Evolutionary conservation across 2,797 vertebrate species (phyloP).

Genomic region (Amblyraja radiata): DNA sequence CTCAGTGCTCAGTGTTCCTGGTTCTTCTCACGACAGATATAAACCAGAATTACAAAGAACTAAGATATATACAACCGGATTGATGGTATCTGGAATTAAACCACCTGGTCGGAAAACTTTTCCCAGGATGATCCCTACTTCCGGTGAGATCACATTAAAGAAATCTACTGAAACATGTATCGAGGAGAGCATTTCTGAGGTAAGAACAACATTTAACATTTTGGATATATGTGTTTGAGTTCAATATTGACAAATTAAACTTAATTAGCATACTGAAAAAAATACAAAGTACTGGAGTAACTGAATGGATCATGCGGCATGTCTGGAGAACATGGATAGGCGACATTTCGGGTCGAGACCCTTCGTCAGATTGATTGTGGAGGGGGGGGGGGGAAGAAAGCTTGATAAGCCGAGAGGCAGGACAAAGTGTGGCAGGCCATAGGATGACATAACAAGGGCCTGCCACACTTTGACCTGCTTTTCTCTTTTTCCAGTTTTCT

Average conservation of each 20-base stretch:
- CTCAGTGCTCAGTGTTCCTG: slow-evolving; percentile 54
- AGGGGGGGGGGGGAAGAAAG: too few species aligned
- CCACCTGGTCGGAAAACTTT: slow-evolving; percentile 57
- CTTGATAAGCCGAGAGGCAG: too few species aligned
- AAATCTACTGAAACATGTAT: slow-evolving; percentile 55
- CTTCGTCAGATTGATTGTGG: too few species aligned
- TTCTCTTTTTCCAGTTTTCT: too few species aligned
- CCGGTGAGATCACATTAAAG: neutral
- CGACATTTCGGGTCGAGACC: too few species aligned
- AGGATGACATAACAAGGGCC: too few species aligned
- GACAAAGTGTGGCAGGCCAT: too few species aligned
- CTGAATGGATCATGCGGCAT: too few species aligned
- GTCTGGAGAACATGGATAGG: too few species aligned
- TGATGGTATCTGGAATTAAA: slow-evolving; percentile 65
- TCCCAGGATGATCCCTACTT: slow-evolving; percentile 52
- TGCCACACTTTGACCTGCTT: too few species aligned
- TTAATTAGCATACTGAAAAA: neutral
- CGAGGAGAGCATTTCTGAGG: slow-evolving; percentile 65
- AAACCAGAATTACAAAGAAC: slow-evolving; percentile 78
- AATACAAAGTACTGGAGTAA: too few species aligned
- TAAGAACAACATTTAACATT: slow-evolving; percentile 47
- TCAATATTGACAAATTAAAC: neutral
- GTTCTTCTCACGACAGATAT: slow-evolving; percentile 71
- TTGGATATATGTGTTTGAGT: neutral
- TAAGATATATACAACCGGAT: slow-evolving; percentile 63